Evolutionary conservation across 2,797 vertebrate species (phyloP), one percentile per base, ranked within the genome.

Genomic region (Pangasius macronema): DNA sequence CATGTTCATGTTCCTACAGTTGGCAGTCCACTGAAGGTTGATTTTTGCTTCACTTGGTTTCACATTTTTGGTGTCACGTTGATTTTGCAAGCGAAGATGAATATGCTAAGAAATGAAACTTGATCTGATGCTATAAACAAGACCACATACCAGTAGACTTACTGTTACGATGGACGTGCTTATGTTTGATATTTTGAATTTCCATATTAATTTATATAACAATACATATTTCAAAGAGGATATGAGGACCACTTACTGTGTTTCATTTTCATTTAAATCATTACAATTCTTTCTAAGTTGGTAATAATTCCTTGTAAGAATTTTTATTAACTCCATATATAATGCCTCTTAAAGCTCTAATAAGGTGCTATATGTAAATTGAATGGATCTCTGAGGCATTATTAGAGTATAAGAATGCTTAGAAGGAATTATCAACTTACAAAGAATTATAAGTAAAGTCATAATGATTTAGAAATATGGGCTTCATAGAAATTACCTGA

Each of bases 31-130:
- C 33, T 57, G 83, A 9, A 18, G 67, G 67, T 27, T 55, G 65
- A 84, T 27, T 84, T 84, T 84, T 5, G 22, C 63, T 68, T 63
- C 39, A 63, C 10, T 65, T 82, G 24, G 27, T 82, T 82, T 30
- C 36, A 46, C 39, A 10, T 82, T 83, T 67, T 65, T 61, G n/a
- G 8, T 85, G 57, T 30, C 57, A 85, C 42, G 22, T 85, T 65
- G 70, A 67, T 79, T 77, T 85, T 1, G 5, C n/a, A 46, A 85
- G 14, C 2, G 3, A 75, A 73, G 33, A 63, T 33, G 27, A 85
- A 76, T 55, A 70, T 83, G 65, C 24, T 27, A 24, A 70, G 49
- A 27, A 33, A 36, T 9, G 30, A 36, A 68, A 55, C 51, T 70
- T 18, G 18, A 68, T 36, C n/a, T 27, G 61, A n/a, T 83, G 11